These are phyloP conservation scores for Daphoenositta chrysoptera DNA, from an alignment of 2,113 vertebrate species.

Conservation along the genomic window DNA sequence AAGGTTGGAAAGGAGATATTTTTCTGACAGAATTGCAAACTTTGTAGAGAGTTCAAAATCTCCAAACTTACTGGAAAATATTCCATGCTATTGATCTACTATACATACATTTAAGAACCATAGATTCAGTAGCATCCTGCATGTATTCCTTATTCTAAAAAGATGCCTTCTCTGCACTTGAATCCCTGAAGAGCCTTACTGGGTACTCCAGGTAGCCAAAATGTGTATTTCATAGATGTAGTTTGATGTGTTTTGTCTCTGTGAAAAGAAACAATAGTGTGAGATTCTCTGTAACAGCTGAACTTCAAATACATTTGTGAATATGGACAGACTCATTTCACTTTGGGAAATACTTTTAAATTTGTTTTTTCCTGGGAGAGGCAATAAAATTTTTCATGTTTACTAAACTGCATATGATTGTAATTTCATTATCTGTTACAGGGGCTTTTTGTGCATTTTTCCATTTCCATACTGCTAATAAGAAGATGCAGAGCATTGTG, in stretches of 20 bases:
- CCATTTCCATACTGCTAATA: background rate
- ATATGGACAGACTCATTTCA: background rate
- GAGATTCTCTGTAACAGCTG: background rate
- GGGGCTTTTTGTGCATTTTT: background rate
- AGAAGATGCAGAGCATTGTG: background rate
- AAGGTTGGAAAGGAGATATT: background rate
- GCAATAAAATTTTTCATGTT: background rate
- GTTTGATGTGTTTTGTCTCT: background rate
- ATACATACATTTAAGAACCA: background rate
- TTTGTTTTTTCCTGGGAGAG: background rate
- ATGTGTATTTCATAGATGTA: background rate
- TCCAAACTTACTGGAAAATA: background rate
- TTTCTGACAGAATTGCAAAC: background rate
- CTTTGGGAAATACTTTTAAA: background rate
- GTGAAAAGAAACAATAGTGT: background rate
- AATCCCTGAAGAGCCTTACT: background rate
- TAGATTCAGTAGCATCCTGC: background rate
- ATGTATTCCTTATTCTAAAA: background rate
- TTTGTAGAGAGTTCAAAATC: background rate
- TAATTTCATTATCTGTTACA: background rate
- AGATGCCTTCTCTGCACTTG: background rate
- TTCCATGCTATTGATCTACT: background rate
- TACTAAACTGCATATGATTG: background rate
- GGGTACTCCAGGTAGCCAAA: background rate
- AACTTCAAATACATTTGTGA: background rate